These are phyloP conservation scores for Bubalus kerabau DNA, from an alignment of 2,113 vertebrate species.

Conservation along the genomic window DNA sequence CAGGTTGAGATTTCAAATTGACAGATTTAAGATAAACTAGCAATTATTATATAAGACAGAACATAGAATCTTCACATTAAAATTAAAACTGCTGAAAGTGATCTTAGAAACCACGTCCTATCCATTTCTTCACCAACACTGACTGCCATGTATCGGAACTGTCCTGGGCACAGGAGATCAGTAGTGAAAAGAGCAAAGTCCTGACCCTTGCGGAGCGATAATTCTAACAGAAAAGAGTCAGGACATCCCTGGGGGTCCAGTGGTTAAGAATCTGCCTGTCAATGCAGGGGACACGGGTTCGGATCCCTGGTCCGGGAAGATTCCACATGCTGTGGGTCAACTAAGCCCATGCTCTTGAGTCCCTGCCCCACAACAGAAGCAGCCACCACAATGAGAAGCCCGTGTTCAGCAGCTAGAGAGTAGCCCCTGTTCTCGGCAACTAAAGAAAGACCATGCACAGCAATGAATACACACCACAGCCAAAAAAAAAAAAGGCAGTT, in stretches of 20 bases:
- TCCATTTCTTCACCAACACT: neutral
- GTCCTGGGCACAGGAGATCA: rapidly evolving
- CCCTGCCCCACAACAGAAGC: neutral
- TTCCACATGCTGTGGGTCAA: neutral
- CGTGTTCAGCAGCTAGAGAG: neutral
- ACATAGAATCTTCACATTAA: slow-evolving; percentile 17
- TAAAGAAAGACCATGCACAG: neutral
- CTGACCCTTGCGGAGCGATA: neutral
- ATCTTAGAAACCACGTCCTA: neutral
- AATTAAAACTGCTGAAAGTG: neutral
- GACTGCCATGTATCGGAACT: neutral
- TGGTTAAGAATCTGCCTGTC: neutral
- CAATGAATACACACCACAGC: neutral
- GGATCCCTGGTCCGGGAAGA: neutral
- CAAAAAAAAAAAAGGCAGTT: neutral
- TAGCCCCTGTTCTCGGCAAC: neutral
- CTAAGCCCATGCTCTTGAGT: neutral
- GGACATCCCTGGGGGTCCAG: neutral
- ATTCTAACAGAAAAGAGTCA: neutral
- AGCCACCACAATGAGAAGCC: neutral
- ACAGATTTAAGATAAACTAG: neutral
- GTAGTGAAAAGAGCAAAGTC: neutral
- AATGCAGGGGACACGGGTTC: neutral
- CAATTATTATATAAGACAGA: neutral
- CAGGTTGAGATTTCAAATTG: neutral